A percentile compares a stretch with the other conserved stretches of the same genome.
Evolutionary conservation across 1,140 invertebrate genomes (phyloP).

Genomic region (Drosophila albomicans): DNA sequence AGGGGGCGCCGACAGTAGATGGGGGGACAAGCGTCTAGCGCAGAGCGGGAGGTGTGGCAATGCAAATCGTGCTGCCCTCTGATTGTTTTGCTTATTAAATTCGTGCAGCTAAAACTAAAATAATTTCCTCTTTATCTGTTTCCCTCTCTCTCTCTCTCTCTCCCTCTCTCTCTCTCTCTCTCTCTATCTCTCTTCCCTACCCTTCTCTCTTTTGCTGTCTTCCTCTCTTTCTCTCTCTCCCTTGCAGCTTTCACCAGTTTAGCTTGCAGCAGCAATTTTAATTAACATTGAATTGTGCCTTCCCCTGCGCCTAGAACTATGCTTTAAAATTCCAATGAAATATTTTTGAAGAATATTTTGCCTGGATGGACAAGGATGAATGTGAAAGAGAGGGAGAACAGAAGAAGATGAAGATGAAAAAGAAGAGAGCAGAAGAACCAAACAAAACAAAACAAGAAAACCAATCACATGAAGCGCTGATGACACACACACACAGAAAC

Average conservation of each 20-base stretch:
- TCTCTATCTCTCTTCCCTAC: background rate
- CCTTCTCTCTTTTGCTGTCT: constrained; percentile 5
- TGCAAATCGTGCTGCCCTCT: constrained; percentile 79
- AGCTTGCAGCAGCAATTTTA: constrained; percentile 81
- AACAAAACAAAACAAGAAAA: constrained; percentile 19
- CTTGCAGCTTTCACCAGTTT: constrained; percentile 73
- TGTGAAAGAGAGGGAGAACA: constrained; percentile 8
- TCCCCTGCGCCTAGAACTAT: constrained; percentile 76
- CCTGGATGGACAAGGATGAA: constrained; percentile 58
- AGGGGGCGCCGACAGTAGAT: background rate
- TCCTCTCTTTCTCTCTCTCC: constrained; percentile 12
- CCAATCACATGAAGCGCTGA: constrained; percentile 46
- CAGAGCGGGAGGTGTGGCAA: constrained; percentile 52
- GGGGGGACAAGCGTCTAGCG: background rate
- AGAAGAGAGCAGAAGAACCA: constrained; percentile 47
- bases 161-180: background rate
- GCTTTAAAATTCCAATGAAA: constrained; percentile 76
- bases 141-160: background rate
- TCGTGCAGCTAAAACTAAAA: constrained; percentile 66
- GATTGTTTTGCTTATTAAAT: constrained; percentile 81
- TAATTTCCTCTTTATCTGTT: constrained; percentile 55
- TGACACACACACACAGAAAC: constrained; percentile 42
- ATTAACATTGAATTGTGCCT: constrained; percentile 82
- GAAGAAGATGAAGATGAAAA: constrained; percentile 26
- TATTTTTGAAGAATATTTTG: constrained; percentile 80